These are phyloP conservation scores for Caenorhabditis remanei DNA, from an alignment of 1,140 invertebrate genomes.

Conservation along the genomic window DNA sequence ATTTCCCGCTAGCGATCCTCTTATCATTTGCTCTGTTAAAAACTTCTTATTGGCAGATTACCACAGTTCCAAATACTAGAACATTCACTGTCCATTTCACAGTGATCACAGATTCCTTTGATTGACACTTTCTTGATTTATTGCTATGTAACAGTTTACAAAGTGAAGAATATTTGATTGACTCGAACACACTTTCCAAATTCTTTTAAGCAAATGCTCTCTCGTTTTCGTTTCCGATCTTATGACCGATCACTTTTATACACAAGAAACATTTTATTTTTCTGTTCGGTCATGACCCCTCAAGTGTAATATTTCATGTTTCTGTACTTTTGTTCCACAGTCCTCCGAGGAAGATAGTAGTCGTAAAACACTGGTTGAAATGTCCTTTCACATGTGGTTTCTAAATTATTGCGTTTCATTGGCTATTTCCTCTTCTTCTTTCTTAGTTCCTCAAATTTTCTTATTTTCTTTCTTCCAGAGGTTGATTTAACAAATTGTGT, in stretches of 20 bases:
- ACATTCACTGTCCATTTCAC: constrained; percentile 3
- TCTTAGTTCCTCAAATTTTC: background rate
- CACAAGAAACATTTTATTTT: background rate
- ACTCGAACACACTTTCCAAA: background rate
- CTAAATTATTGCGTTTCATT: constrained; percentile 25
- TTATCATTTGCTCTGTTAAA: background rate
- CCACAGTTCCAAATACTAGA: background rate
- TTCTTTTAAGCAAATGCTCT: background rate
- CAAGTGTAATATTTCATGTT: background rate
- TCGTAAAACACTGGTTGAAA: constrained; percentile 17
- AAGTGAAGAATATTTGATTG: background rate
- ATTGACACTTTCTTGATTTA: constrained; percentile 6
- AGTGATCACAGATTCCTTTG: background rate
- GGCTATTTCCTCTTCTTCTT: background rate
- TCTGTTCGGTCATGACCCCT: background rate
- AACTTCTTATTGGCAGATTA: constrained; percentile 16
- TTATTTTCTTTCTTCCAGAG: background rate
- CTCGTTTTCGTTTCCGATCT: background rate
- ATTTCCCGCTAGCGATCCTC: background rate
- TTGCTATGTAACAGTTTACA: background rate
- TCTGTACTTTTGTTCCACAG: background rate
- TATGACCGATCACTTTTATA: background rate
- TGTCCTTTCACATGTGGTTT: constrained; percentile 24
- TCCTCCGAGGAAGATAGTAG: background rate
- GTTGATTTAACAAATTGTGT: too few relatives aligned